A percentile compares a stretch with the other conserved stretches of the same genome.
phyloP scores from a whole-genome alignment of 2,888 invertebrate species.

The Nomada flava region DNA sequence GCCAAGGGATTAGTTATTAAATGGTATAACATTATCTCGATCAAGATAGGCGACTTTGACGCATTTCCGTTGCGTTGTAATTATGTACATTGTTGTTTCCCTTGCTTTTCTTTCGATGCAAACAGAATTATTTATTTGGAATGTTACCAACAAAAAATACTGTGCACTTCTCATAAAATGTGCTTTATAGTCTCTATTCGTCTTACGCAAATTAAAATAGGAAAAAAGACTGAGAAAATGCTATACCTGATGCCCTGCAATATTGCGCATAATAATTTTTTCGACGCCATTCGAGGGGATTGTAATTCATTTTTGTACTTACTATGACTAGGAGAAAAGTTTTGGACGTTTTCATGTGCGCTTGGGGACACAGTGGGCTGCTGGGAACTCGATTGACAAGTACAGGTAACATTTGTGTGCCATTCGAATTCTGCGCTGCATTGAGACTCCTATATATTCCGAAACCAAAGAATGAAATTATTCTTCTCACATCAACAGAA shows the following conservation, averaged over 20 bases:
- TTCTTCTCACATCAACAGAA: background rate
- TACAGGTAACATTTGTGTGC: conserved; percentile 74
- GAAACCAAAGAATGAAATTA: background rate
- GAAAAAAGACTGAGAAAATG: too few relatives aligned
- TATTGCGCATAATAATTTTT: background rate
- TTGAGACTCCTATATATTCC: conserved; percentile 67
- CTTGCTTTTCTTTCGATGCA: too few relatives aligned
- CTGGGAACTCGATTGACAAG: conserved; percentile 8
- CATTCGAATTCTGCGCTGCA: conserved; percentile 76
- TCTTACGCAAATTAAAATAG: too few relatives aligned
- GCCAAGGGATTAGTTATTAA: background rate
- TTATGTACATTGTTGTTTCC: too few relatives aligned
- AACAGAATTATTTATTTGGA: too few relatives aligned
- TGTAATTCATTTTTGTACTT: conserved; percentile 19
- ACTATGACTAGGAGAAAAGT: conserved; percentile 55
- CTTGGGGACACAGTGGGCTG: background rate
- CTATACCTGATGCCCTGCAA: too few relatives aligned
- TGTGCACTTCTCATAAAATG: too few relatives aligned
- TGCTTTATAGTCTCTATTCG: too few relatives aligned
- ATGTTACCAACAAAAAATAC: too few relatives aligned
- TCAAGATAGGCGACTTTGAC: background rate
- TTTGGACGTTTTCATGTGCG: background rate
- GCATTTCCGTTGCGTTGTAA: too few relatives aligned
- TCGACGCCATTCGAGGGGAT: too few relatives aligned
- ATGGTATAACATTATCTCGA: background rate